Evolutionary conservation across 2,888 invertebrate species (phyloP).

Genomic region (Melangyna quadrimaculata): DNA sequence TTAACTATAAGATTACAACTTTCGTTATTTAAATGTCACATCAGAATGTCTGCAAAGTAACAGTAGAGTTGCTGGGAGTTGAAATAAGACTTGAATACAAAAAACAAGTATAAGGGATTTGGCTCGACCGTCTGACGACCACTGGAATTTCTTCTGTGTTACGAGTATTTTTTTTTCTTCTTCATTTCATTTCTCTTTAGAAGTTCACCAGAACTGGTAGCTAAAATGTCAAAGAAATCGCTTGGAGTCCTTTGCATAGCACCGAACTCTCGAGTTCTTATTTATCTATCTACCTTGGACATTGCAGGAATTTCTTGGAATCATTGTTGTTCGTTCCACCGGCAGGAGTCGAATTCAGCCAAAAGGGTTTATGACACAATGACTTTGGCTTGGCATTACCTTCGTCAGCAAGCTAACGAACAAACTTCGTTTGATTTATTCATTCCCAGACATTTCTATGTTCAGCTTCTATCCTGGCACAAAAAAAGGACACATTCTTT

Average conservation of each 20-base stretch:
- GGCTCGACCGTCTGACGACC: background rate
- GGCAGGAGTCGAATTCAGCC: slow-evolving; percentile 34
- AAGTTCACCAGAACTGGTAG: background rate
- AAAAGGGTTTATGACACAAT: slow-evolving; percentile 55
- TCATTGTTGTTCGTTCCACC: slow-evolving; percentile 58
- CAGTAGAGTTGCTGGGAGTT: background rate
- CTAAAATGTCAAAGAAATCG: slow-evolving; percentile 43
- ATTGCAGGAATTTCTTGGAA: slow-evolving; percentile 29
- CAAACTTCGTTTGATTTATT: slow-evolving; percentile 57
- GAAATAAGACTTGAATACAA: background rate
- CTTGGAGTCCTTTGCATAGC: slow-evolving; percentile 11
- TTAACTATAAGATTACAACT: slow-evolving; percentile 40
- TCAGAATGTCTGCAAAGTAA: slow-evolving; percentile 37
- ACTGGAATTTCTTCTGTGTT: background rate
- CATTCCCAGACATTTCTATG: background rate
- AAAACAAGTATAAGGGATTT: background rate
- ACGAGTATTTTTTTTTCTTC: background rate
- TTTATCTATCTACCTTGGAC: slow-evolving; percentile 8
- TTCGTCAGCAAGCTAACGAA: slow-evolving; percentile 34
- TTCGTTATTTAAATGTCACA: slow-evolving; percentile 58
- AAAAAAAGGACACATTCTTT: background rate
- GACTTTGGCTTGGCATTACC: slow-evolving; percentile 32
- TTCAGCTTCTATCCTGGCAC: background rate
- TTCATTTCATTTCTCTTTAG: slow-evolving; percentile 2
- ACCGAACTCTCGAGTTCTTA: background rate